Evolutionary conservation across 2,113 vertebrate species (phyloP).

Genomic region (Ictalurus punctatus): DNA sequence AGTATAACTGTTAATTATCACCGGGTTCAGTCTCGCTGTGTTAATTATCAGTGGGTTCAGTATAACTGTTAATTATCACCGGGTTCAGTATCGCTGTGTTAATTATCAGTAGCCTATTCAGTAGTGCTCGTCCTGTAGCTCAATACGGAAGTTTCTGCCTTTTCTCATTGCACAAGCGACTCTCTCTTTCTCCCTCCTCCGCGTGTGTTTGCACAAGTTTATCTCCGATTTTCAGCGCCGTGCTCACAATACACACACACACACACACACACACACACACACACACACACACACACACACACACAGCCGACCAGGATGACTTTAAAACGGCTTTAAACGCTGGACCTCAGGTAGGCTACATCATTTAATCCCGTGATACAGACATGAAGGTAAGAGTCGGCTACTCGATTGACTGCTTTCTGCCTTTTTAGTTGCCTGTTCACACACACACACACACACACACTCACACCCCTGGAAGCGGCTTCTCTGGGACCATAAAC

Average conservation of each 20-base stretch:
- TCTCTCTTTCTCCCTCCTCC: neutral
- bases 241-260: neutral
- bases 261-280: neutral
- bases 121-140: neutral
- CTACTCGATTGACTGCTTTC: neutral
- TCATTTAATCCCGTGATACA: neutral
- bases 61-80: neutral
- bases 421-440: neutral
- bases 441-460: neutral
- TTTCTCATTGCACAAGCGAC: neutral
- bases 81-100: neutral
- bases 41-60: neutral
- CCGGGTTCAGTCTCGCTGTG: neutral
- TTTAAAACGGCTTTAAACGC: slow-evolving; percentile 13
- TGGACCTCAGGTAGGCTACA: slow-evolving; percentile 22
- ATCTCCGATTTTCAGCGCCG: slow-evolving; percentile 3
- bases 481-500: neutral
- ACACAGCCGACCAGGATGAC: slow-evolving; percentile 13
- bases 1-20: neutral
- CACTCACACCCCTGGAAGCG: slow-evolving; percentile 7
- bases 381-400: neutral
- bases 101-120: neutral
- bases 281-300: neutral
- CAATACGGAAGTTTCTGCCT: slow-evolving; percentile 17
- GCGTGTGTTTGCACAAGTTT: slow-evolving; percentile 36